A percentile compares a stretch with the other conserved stretches of the same genome.
Evolutionary conservation across 2,797 vertebrate genomes (phyloP).

Genomic region (Cygnus olor): DNA sequence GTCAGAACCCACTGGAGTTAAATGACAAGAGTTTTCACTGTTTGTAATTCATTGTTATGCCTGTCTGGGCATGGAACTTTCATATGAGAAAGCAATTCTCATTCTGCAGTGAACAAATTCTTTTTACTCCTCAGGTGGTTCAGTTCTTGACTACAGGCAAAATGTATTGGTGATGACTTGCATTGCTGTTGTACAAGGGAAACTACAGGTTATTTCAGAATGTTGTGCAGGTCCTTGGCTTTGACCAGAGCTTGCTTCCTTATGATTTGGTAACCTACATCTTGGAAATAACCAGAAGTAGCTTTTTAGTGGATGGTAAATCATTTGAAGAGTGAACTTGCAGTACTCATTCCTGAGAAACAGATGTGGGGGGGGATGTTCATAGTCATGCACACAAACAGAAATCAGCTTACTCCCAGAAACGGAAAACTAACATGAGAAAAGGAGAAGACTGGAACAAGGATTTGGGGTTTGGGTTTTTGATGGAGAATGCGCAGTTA

Average conservation of each 20-base stretch:
- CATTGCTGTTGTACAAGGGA: neutral
- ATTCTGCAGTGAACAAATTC: neutral
- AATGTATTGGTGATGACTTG: neutral
- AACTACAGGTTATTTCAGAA: neutral
- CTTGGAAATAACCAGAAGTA: neutral
- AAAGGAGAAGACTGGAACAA: neutral
- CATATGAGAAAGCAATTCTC: neutral
- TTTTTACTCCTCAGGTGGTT: neutral
- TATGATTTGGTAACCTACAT: neutral
- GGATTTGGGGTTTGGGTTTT: neutral
- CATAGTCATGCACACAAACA: neutral
- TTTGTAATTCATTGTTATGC: neutral
- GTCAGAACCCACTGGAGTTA: neutral
- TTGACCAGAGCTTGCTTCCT: neutral
- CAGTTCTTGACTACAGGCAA: neutral
- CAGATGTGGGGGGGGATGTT: neutral
- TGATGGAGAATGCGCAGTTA: neutral
- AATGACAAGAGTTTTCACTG: neutral
- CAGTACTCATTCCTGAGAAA: neutral
- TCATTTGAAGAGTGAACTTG: neutral
- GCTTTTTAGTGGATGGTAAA: neutral
- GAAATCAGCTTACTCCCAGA: neutral
- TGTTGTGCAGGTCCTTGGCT: neutral
- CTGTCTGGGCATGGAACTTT: neutral
- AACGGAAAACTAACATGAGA: neutral